These are phyloP conservation scores for Spea bombifrons DNA, from an alignment of 2,113 vertebrate genomes.

Conservation along the genomic window DNA sequence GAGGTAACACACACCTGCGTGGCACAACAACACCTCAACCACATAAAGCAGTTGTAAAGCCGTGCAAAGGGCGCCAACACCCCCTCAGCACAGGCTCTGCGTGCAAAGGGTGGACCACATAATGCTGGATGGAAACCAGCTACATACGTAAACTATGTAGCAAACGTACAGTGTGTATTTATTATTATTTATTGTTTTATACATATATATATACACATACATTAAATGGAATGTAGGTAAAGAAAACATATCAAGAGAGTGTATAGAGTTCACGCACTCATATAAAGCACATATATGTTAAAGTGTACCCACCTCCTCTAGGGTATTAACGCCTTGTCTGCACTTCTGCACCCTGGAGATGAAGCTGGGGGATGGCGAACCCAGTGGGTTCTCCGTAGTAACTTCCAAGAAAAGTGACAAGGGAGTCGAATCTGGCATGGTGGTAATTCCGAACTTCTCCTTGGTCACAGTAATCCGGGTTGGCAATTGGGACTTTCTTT, in stretches of 20 bases:
- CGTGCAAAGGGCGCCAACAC: too few relatives aligned
- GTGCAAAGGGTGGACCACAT: too few relatives aligned
- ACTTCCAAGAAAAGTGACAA: slow-evolving; percentile 21
- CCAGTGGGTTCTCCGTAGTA: not conserved
- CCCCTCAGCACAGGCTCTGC: too few relatives aligned
- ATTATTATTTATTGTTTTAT: too few relatives aligned
- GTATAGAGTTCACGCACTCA: not conserved
- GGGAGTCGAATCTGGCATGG: slow-evolving; percentile 19
- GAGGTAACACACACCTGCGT: too few relatives aligned
- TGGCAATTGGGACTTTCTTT: too few relatives aligned
- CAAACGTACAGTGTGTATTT: too few relatives aligned
- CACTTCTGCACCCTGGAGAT: slow-evolving; percentile 31
- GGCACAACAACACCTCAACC: too few relatives aligned
- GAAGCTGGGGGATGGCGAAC: not conserved
- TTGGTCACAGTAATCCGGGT: not conserved
- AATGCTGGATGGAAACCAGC: too few relatives aligned
- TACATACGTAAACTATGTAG: too few relatives aligned
- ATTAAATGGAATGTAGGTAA: not conserved
- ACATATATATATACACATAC: not conserved
- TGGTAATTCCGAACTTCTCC: not conserved
- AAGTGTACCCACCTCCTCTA: slow-evolving; percentile 7
- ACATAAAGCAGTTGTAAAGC: too few relatives aligned
- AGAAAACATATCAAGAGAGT: not conserved
- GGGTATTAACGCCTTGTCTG: slow-evolving; percentile 14
- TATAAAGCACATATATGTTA: not conserved